Evolutionary conservation across 2,888 invertebrate genomes (phyloP).

Genomic region (Acanthosepion pharaonis): DNA sequence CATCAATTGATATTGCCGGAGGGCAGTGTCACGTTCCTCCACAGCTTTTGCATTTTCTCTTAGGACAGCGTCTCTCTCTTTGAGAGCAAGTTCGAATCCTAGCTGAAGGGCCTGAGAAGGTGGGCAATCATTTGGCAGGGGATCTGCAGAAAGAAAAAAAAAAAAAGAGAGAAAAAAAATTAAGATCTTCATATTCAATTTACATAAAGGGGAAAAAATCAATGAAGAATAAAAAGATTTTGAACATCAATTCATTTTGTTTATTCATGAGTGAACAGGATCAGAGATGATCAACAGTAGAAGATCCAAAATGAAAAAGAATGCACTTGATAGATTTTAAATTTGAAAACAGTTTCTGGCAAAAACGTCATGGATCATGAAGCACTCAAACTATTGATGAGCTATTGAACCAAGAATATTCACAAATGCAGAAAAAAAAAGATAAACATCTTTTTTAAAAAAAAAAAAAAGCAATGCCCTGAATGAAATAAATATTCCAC

Average conservation of each 20-base stretch:
- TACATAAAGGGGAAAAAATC: not conserved
- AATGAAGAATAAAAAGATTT: not conserved
- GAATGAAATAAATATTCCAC: no score
- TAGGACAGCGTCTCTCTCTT: conserved; percentile 71
- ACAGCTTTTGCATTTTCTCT: conserved; percentile 71
- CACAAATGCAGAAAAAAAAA: no score
- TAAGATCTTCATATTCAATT: not conserved
- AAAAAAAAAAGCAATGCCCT: no score
- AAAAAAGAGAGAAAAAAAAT: not conserved
- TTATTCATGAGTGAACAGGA: not conserved
- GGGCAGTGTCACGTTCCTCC: conserved; percentile 69
- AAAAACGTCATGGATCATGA: no score
- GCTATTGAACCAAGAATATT: no score
- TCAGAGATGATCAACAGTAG: not conserved
- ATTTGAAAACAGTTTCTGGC: no score
- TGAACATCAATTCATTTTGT: not conserved
- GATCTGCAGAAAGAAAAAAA: conserved; percentile 53
- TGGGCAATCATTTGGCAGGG: conserved; percentile 60
- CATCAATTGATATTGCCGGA: conserved; percentile 66
- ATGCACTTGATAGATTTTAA: no score
- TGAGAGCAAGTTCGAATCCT: conserved; percentile 72
- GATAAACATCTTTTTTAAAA: no score
- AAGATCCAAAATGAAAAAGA: no score
- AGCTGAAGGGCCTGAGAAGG: conserved; percentile 71
- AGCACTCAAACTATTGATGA: no score